Evolutionary conservation across 2,797 vertebrate species (phyloP).

Genomic region (Triplophysa bombifrons): DNA sequence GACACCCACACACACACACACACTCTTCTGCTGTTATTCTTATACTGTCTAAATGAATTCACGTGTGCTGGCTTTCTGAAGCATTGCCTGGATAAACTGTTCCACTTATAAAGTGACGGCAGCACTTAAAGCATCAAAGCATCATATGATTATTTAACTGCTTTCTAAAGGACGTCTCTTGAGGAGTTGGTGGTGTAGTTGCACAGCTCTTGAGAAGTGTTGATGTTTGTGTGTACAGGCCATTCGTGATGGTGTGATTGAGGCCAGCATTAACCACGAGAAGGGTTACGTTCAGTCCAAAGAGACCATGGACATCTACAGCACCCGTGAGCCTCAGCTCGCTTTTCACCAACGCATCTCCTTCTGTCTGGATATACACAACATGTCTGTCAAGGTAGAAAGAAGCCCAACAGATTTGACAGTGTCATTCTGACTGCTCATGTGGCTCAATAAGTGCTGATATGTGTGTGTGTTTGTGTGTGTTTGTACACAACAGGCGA

Average conservation of each 20-base stretch:
- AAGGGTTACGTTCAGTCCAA: constrained; percentile 98
- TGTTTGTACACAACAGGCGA: constrained; percentile 77
- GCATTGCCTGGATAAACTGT: no score
- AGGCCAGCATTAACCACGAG: constrained; percentile 98
- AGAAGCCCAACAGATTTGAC: no score
- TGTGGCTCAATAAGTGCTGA: no score
- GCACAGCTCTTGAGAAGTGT: no score
- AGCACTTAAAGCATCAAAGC: no score
- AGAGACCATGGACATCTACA: constrained; percentile 96
- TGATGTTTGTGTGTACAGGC: constrained; percentile 73
- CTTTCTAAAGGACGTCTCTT: no score
- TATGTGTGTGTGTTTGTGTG: not conserved
- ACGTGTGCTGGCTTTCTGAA: no score
- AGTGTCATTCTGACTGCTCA: no score
- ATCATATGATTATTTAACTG: no score
- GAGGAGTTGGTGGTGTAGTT: no score
- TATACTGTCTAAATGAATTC: not conserved
- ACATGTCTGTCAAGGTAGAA: constrained; percentile 97
- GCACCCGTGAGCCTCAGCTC: constrained; percentile 94
- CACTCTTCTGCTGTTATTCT: no score
- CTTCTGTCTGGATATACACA: constrained; percentile 98
- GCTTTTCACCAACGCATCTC: constrained; percentile 98
- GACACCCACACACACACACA: not conserved
- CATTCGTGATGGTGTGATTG: constrained; percentile 95
- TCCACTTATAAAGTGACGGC: no score